phyloP scores from a whole-genome alignment of 2,113 vertebrate genomes.

The Equus quagga region DNA sequence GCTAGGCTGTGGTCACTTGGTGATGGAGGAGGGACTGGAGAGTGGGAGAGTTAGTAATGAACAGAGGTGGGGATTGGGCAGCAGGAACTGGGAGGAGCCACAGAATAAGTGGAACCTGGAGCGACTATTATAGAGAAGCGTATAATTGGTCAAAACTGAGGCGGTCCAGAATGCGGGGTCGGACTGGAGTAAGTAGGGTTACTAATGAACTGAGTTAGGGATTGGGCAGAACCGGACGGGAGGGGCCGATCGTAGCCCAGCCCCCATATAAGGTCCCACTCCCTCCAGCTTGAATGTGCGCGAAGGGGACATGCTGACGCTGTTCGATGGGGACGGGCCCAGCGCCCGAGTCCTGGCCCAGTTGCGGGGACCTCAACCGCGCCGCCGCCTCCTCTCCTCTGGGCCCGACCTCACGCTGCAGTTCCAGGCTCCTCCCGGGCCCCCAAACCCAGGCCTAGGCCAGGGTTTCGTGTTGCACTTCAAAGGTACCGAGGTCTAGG shows the following conservation, averaged over 20 bases:
- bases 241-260: accelerated
- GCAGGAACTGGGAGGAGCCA: not conserved
- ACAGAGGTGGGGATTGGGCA: not conserved
- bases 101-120: not conserved
- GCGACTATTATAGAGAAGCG: not conserved
- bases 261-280: not conserved
- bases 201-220: not conserved
- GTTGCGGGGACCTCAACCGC: constrained; percentile 92
- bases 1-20: not conserved
- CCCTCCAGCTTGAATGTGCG: constrained; percentile 93
- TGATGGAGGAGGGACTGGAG: not conserved
- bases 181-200: not conserved
- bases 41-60: not conserved
- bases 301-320: constrained; percentile 92
- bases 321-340: constrained; percentile 93
- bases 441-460: constrained; percentile 92
- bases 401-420: constrained; percentile 95
- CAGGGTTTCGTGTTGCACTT: constrained; percentile 96
- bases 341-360: constrained; percentile 94
- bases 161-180: not conserved
- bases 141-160: not conserved
- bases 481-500: constrained; percentile 86
- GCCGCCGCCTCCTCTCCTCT: constrained; percentile 92
- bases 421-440: constrained; percentile 94
- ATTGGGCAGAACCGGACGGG: not conserved